Evolutionary conservation across 2,113 vertebrate species (phyloP).

Genomic region (Antechinus flavipes): DNA sequence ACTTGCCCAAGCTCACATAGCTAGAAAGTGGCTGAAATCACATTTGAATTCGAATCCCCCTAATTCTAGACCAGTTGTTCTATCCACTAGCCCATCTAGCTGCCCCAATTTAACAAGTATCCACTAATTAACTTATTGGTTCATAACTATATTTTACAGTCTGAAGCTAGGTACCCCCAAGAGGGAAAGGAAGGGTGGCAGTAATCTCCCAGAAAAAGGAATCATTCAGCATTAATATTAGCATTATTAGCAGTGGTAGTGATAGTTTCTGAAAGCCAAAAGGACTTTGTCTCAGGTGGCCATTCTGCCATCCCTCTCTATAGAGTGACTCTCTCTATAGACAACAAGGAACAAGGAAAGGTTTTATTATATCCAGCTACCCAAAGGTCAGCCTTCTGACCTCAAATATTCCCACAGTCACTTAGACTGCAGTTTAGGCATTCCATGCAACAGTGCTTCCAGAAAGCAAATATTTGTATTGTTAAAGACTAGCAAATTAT

Average conservation of each 20-base stretch:
- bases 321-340: slow-evolving; percentile 37
- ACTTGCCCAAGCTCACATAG: not conserved
- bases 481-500: slow-evolving; percentile 79
- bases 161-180: not conserved
- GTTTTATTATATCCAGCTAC: slow-evolving; percentile 76
- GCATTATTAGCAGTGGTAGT: slow-evolving; percentile 9
- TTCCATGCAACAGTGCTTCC: slow-evolving; percentile 74
- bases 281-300: not conserved
- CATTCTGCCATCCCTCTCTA: slow-evolving; percentile 46
- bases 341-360: slow-evolving; percentile 74
- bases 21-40: not conserved
- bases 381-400: slow-evolving; percentile 76
- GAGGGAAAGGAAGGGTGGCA: not conserved
- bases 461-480: slow-evolving; percentile 83
- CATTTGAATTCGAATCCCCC: not conserved
- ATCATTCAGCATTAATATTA: slow-evolving; percentile 47
- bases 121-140: not conserved
- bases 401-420: slow-evolving; percentile 76
- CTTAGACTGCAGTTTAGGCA: slow-evolving; percentile 77
- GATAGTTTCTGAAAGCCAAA: slow-evolving; percentile 54
- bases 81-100: not conserved
- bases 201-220: not conserved
- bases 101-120: not conserved
- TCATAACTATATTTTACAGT: not conserved
- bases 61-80: not conserved